Conservation (phyloP, 2,888 invertebrate species). For the Onchidella celtica region DNA sequence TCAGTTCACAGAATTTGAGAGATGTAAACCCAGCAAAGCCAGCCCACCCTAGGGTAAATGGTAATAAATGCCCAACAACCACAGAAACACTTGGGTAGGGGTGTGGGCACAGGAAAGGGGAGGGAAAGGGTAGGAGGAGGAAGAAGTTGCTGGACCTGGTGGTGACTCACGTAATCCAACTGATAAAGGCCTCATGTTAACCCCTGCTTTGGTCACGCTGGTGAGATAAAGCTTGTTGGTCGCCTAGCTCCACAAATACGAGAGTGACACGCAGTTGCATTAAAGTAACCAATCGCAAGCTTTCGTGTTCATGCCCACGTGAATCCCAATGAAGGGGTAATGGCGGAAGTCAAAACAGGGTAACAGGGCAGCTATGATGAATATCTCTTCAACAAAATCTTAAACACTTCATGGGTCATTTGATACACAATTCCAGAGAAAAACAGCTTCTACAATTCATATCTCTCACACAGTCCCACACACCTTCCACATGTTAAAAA, state of each 20-base stretch:
- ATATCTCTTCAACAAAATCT: too few relatives aligned
- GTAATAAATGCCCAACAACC: neutral
- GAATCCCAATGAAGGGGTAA: neutral
- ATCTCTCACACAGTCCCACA: too few relatives aligned
- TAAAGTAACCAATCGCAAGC: constrained; percentile 27
- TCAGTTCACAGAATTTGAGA: neutral
- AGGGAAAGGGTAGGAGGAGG: neutral
- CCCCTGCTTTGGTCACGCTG: constrained; percentile 5
- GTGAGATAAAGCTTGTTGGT: constrained; percentile 24
- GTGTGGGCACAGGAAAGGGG: neutral
- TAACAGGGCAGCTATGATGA: too few relatives aligned
- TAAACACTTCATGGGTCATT: too few relatives aligned
- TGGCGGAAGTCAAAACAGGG: constrained; percentile 10
- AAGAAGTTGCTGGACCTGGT: constrained; percentile 10
- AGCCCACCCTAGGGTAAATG: neutral
- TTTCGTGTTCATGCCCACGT: constrained; percentile 12
- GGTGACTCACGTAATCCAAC: constrained; percentile 23
- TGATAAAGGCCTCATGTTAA: constrained; percentile 15
- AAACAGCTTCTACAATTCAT: too few relatives aligned
- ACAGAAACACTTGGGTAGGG: neutral
- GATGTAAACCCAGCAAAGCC: neutral
- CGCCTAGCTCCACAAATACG: constrained; percentile 26
- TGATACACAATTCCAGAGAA: too few relatives aligned
- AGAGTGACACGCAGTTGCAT: constrained; percentile 16
- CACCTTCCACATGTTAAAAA: too few relatives aligned